Conservation (phyloP, 2,888 invertebrate genomes). For the Pyralis farinalis region DNA sequence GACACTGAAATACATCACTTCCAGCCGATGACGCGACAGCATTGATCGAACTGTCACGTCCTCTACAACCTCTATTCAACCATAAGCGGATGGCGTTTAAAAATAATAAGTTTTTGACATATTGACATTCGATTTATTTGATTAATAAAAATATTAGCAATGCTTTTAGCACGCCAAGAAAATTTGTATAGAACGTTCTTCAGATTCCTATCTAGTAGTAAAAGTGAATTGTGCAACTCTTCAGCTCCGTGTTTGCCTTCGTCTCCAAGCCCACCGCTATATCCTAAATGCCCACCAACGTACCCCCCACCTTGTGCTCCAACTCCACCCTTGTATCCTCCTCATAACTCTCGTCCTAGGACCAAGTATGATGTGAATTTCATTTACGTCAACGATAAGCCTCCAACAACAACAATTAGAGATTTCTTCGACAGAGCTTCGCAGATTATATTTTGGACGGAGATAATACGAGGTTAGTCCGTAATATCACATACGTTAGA, state of each 20-base stretch:
- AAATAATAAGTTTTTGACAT: too few species aligned
- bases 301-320: conserved; percentile 14
- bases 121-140: too few species aligned
- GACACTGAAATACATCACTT: background rate
- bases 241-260: conserved; percentile 16
- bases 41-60: too few species aligned
- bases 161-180: too few species aligned
- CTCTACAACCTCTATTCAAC: too few species aligned
- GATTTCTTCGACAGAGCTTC: conserved; percentile 89
- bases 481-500: too few species aligned
- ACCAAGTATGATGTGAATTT: conserved; percentile 54
- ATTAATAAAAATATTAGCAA: too few species aligned
- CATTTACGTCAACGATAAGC: conserved; percentile 82
- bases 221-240: background rate
- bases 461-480: conserved; percentile 85
- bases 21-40: too few species aligned
- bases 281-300: background rate
- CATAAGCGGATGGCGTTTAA: too few species aligned
- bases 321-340: conserved; percentile 29
- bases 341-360: conserved; percentile 46
- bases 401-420: conserved; percentile 78
- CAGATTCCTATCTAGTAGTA: background rate
- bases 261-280: conserved; percentile 17
- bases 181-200: too few species aligned
- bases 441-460: conserved; percentile 86